These are phyloP conservation scores for Bacillus rossius DNA, from an alignment of 1,140 invertebrate genomes.

Conservation along the genomic window DNA sequence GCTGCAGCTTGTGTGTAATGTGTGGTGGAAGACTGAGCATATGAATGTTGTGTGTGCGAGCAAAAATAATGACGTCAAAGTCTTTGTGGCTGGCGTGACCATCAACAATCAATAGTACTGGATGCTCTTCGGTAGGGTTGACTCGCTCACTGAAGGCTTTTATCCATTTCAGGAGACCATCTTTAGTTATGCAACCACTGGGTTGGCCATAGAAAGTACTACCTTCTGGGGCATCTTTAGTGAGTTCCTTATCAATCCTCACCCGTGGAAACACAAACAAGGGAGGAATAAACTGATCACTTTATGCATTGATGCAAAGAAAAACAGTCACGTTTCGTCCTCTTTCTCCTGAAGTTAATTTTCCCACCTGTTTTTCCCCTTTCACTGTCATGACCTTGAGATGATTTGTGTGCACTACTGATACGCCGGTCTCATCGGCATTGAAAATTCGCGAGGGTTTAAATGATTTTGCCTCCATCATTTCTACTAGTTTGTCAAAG, in stretches of 20 bases:
- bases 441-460: no score
- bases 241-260: constrained; percentile 13
- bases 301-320: constrained; percentile 30
- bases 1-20: constrained; percentile 36
- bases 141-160: constrained; percentile 26
- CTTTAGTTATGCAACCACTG: constrained; percentile 16
- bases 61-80: constrained; percentile 21
- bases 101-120: constrained; percentile 30
- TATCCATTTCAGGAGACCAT: constrained; percentile 29
- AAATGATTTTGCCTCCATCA: no score
- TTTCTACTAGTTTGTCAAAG: no score
- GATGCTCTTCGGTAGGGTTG: constrained; percentile 24
- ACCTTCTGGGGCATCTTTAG: constrained; percentile 14
- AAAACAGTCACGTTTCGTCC: no score
- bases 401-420: no score
- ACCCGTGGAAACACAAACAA: constrained; percentile 24
- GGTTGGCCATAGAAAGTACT: constrained; percentile 14
- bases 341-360: no score
- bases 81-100: constrained; percentile 37
- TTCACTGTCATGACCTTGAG: no score
- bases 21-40: constrained; percentile 31
- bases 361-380: no score
- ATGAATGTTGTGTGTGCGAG: not conserved
- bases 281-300: constrained; percentile 28
- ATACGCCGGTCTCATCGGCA: no score